Percentiles rank a stretch among this genome's conserved stretches.
Evolutionary conservation across 2,797 vertebrate species (phyloP).

Genomic region (Anas bahamensis): DNA sequence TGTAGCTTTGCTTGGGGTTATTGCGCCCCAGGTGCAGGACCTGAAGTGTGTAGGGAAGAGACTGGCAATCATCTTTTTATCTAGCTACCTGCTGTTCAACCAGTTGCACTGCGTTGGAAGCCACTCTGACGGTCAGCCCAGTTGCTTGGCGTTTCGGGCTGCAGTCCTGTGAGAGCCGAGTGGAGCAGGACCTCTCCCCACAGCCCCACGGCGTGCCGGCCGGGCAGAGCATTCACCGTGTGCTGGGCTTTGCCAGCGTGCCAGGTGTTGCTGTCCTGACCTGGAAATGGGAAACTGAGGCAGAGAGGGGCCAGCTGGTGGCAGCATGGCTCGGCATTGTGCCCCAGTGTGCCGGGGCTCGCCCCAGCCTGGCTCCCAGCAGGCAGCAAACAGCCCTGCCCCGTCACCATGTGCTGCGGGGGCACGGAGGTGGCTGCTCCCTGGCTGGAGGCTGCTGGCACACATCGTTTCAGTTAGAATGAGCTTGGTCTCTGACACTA

Average conservation of each 20-base stretch:
- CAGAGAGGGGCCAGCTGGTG: not conserved
- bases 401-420: not conserved
- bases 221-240: rapidly evolving
- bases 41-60: not conserved
- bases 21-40: no score
- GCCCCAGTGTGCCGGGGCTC: not conserved
- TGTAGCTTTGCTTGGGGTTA: no score
- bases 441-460: not conserved
- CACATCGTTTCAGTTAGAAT: no score
- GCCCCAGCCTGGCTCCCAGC: not conserved
- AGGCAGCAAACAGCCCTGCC: not conserved
- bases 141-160: not conserved
- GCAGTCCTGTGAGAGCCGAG: not conserved
- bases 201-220: not conserved
- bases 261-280: not conserved
- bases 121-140: not conserved
- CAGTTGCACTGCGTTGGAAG: not conserved
- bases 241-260: not conserved
- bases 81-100: not conserved
- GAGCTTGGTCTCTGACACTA: not conserved
- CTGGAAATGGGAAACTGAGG: not conserved
- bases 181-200: not conserved
- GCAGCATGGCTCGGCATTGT: not conserved
- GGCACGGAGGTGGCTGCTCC: not conserved
- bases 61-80: not conserved